Evolutionary conservation across 2,113 vertebrate species (phyloP).

Genomic region (Zeus faber): DNA sequence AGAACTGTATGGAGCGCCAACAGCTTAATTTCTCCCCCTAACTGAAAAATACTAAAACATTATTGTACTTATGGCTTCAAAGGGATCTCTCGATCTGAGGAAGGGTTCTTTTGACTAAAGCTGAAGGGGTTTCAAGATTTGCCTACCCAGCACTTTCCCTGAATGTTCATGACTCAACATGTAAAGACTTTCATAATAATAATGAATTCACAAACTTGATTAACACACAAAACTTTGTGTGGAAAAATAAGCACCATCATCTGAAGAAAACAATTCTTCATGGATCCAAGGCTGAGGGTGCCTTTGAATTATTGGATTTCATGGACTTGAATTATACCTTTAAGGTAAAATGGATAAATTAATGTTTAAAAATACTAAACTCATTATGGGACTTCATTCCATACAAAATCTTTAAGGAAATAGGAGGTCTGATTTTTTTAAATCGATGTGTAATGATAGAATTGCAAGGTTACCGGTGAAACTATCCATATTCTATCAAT

Average conservation of each 20-base stretch:
- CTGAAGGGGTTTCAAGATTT: no score
- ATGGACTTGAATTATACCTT: no score
- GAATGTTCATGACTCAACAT: neutral
- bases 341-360: conserved; percentile 5
- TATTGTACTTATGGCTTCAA: neutral
- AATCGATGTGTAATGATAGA: neutral
- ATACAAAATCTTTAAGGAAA: neutral
- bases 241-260: conserved; percentile 21
- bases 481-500: conserved; percentile 2
- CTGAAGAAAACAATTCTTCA: neutral
- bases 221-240: no score
- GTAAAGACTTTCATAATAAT: neutral
- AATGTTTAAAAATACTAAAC: neutral
- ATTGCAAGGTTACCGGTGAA: neutral
- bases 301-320: conserved; percentile 8
- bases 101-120: no score
- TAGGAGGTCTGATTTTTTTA: neutral
- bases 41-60: neutral
- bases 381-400: neutral
- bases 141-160: neutral
- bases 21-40: neutral
- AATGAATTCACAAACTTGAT: no score
- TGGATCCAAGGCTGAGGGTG: conserved; percentile 1
- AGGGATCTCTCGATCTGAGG: neutral
- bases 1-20: neutral